Evolutionary conservation across 2,113 vertebrate species (phyloP), one percentile per base, ranked within the genome.

Genomic region (Cinclus cinclus): DNA sequence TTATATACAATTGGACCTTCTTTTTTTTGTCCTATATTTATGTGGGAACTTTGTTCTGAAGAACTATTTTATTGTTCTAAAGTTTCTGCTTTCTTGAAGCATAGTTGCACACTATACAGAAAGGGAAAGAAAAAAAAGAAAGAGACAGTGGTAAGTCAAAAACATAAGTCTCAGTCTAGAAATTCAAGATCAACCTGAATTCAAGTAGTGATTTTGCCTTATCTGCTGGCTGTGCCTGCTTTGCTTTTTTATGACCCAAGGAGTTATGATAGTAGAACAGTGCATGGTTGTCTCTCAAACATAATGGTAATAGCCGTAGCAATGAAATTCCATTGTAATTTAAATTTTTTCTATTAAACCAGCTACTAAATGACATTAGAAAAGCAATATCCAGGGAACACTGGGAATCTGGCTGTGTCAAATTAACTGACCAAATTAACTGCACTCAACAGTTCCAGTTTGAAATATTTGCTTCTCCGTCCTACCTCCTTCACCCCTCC

Each of bases 401-500:
- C 13, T 41, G 11, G 14, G 33, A 75, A 52, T 82, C 44, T 60
- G 42, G 13, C n/a, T 68, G 12, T 13, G 12, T 68, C 37, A 65
- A 52, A 69, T 65, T 68, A 71, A 41, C 31, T 46, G 39, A 42
- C 18, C 11, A 64, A 53, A 42, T 52, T 87, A 84, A 56, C 21
- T 56, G 31, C 28, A n/a, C 31, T 85, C 12, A 59, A n/a, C 79
- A 63, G 25, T 73, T 82, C 42, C 44, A 41, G 4, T 84, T 50
- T 6, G 12, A 73, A 91, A 64, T 3, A 9, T 37, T 71, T 79
- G 3, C 30, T 87, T 17, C 47, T 82, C 79, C 47, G 31, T 46
- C 7, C 55, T 11, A 2, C 8, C 17, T 31, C 15, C 33, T 39
- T 73, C 9, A 28, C 5, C 1, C 4, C 10, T 14, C 1, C 31